These are phyloP conservation scores for Megalops atlanticus DNA, from an alignment of 2,113 vertebrate species.

Conservation along the genomic window DNA sequence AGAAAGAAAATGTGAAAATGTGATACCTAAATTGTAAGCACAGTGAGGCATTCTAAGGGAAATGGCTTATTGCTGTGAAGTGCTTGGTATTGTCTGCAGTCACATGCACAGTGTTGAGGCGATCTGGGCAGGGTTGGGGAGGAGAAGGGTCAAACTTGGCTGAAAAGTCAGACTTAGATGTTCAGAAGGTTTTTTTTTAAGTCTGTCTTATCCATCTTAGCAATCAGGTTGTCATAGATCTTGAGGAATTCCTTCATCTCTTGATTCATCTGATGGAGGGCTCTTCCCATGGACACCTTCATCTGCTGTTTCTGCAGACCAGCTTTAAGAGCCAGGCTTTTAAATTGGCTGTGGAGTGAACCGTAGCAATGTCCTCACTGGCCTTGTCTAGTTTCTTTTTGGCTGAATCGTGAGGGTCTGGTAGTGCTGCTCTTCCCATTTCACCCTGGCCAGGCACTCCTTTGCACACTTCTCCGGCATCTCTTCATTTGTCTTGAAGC, in stretches of 20 bases:
- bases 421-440: conserved; percentile 93
- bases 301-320: conserved; percentile 94
- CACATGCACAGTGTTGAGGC: not conserved
- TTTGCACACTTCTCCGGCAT: conserved; percentile 95
- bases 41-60: not conserved
- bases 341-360: conserved; percentile 83
- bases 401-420: conserved; percentile 95
- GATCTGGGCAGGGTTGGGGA: not conserved
- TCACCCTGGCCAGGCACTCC: conserved; percentile 88
- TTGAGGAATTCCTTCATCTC: conserved; percentile 98
- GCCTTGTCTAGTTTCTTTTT: conserved; percentile 96
- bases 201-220: conserved; percentile 87
- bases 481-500: conserved; percentile 98
- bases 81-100: not conserved
- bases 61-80: not conserved
- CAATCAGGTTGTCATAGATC: conserved; percentile 97
- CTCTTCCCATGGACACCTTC: conserved; percentile 92
- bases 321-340: conserved; percentile 85
- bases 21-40: not conserved
- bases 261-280: conserved; percentile 96
- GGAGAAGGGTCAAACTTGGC: no score
- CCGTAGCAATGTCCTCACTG: conserved; percentile 94
- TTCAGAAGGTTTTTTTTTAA: conserved; percentile 60
- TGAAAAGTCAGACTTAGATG: not conserved
- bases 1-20: not conserved